Percentiles rank a stretch among this genome's conserved stretches.
Evolutionary conservation across 2,797 vertebrate genomes (phyloP).

Genomic region (Cephalopachus bancanus): DNA sequence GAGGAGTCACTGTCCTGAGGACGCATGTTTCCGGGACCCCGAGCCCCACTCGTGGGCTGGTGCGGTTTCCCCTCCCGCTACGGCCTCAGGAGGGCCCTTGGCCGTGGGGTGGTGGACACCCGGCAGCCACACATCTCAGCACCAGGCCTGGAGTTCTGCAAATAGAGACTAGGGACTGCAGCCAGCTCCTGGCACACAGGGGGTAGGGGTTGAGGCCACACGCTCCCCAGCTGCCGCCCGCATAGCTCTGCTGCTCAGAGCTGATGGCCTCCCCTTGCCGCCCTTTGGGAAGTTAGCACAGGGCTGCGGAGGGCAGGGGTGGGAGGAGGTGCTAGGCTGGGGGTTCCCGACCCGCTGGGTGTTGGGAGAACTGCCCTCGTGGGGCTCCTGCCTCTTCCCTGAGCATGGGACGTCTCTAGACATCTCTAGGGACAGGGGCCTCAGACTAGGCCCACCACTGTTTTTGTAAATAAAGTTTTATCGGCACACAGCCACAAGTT

Average conservation of each 20-base stretch:
- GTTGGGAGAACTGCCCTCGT: neutral
- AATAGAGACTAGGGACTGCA: neutral
- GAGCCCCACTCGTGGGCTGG: neutral
- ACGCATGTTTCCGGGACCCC: neutral
- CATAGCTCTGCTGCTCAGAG: slow-evolving; percentile 53
- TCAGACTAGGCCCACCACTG: too few relatives aligned
- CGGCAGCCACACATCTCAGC: neutral
- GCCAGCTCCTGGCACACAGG: neutral
- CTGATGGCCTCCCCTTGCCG: neutral
- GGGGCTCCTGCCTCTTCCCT: fast-evolving
- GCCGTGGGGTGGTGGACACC: neutral
- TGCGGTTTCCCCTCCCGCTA: neutral
- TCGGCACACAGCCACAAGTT: neutral
- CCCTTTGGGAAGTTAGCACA: neutral
- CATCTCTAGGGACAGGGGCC: neutral
- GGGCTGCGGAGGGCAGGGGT: neutral
- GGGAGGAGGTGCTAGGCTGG: neutral
- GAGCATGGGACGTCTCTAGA: neutral
- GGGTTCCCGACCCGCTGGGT: fast-evolving
- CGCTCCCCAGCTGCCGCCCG: neutral
- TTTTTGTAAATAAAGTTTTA: slow-evolving; percentile 12
- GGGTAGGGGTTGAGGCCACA: too few relatives aligned
- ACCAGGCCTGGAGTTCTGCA: slow-evolving; percentile 36
- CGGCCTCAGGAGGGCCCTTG: neutral
- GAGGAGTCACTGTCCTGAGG: neutral